Base-by-base conservation (phyloP, 2,113 vertebrate genomes). In the Pseudopodoces humilis region DNA sequence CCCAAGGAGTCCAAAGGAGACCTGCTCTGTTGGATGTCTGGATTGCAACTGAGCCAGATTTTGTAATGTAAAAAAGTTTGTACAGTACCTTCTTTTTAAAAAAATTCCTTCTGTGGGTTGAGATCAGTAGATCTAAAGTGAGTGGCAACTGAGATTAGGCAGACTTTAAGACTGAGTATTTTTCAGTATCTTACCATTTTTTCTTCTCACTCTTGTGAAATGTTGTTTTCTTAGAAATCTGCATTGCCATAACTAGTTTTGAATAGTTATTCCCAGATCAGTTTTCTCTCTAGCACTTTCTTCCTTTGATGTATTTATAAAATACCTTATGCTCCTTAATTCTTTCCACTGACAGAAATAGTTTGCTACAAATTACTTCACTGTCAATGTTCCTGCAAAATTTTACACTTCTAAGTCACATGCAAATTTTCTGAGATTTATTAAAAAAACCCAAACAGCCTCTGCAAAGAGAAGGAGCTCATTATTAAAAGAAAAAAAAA, bases 241-340 rank as follows among this genome's bases (percentile, higher is more conserved):
- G 16, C 23, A 72, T 41, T 82, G 43, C 59, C 67, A 28, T 91
- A 83, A 84, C 56, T 81, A 88, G n/a, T 74, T 95, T 80, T 90
- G 33, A 89, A 62, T 55, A 80, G 64, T 67, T 93, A 70, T 95
- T 96, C 47, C 3, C 3, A 11, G 21, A 90, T 59, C 59, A 88
- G 24, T 77, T 88, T 87, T 95, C 46, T 90, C 63, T 64, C 46
- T 92, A 79, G 71, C 85, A 90, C 63, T 76, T 95, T 84, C 55
- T 88, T 70, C 31, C 13, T 83, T 76, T 39, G 15, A 70, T 86
- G 9, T 91, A 94, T 95, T 96, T 97, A 94, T 90, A 92, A 92
- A 92, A 88, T 80, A 87, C 87, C 70, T 84, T 96, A 94, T 92
- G 91, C 50, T 95, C 62, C 71, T 82, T 85, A 92, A 95, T 91